A percentile compares a stretch with the other conserved stretches of the same genome.
Conservation (phyloP, 35 echinoderm and acorn worm species). For the Apostichopus japonicus region DNA sequence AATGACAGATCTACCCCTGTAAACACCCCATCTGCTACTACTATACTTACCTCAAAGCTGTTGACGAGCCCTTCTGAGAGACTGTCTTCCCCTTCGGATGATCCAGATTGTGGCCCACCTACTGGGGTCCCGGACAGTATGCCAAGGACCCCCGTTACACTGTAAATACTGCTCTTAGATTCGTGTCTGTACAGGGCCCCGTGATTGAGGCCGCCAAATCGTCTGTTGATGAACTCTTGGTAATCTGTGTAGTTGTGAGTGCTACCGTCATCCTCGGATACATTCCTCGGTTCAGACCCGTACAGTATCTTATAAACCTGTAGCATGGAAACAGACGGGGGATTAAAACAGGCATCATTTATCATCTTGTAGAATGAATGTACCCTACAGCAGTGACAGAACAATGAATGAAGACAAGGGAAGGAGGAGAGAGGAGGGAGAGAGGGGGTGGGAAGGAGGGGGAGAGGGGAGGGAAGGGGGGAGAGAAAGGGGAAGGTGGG, state of each 20-base stretch:
- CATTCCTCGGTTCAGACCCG: conserved; percentile 64
- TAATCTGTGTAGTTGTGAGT: conserved; percentile 72
- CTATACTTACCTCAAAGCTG: conserved; percentile 72
- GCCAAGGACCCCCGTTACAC: conserved; percentile 69
- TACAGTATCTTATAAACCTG: conserved; percentile 86
- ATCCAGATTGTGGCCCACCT: conserved; percentile 24
- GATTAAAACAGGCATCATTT: neutral
- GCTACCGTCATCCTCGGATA: conserved; percentile 23
- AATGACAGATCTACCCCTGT: no score
- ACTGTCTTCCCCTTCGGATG: neutral
- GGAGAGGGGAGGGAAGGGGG: no score
- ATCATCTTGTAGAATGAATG: no score
- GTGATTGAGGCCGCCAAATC: conserved; percentile 63
- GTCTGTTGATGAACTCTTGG: conserved; percentile 60
- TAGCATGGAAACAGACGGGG: neutral
- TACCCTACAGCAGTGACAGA: no score
- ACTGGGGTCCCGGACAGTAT: conserved; percentile 59
- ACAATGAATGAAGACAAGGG: no score
- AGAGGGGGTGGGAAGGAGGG: no score
- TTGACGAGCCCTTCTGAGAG: conserved; percentile 49
- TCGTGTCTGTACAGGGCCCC: conserved; percentile 66
- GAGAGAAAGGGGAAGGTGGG: no score
- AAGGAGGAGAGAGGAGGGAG: no score
- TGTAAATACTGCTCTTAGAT: conserved; percentile 58
- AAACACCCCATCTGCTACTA: neutral